Conservation (phyloP, 2,113 vertebrate species). For the Paradisaea rubra region DNA sequence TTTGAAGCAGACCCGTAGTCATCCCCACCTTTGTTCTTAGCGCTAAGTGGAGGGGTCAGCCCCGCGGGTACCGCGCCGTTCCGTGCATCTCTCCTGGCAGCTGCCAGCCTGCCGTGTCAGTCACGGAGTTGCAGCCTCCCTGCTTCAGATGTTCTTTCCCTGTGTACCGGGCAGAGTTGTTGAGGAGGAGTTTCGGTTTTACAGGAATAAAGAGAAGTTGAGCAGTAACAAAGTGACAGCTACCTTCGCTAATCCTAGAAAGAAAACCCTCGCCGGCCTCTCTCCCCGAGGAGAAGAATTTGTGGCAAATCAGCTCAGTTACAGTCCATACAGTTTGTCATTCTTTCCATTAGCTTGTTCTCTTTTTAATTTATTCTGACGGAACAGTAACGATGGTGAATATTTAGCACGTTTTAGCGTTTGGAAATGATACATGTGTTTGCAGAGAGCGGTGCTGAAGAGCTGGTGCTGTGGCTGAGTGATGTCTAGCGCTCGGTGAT, state of each 20-base stretch:
- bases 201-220: background rate
- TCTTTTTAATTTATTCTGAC: background rate
- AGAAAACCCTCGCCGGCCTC: background rate
- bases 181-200: background rate
- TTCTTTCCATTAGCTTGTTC: background rate
- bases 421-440: background rate
- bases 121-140: background rate
- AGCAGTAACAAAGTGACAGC: background rate
- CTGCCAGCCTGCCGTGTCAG: background rate
- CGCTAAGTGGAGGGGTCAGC: background rate
- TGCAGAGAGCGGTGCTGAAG: background rate
- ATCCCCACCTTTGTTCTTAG: background rate
- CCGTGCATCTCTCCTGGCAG: background rate
- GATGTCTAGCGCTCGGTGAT: background rate
- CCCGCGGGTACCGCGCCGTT: background rate
- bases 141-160: background rate
- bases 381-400: background rate
- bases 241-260: background rate
- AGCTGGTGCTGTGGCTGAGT: accelerated
- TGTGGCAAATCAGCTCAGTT: background rate
- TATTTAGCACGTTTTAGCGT: background rate
- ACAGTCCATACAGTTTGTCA: accelerated
- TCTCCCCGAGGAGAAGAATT: background rate
- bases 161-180: background rate
- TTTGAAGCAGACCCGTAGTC: background rate